Evolutionary conservation across 2,113 vertebrate species (phyloP).

Genomic region (Rallus limicola): DNA sequence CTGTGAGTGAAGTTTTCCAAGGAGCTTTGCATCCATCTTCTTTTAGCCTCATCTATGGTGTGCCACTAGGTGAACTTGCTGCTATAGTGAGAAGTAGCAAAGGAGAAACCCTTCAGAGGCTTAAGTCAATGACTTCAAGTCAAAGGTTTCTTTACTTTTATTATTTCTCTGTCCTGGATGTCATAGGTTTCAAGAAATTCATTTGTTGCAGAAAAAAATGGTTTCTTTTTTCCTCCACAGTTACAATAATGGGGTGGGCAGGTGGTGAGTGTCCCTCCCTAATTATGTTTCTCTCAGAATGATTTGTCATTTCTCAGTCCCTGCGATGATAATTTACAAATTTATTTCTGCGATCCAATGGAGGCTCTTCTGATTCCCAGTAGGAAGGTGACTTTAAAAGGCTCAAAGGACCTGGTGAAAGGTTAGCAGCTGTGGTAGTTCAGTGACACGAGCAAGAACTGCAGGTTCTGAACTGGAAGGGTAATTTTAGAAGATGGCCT

Average conservation of each 20-base stretch:
- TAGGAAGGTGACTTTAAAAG: not conserved
- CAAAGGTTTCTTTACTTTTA: not conserved
- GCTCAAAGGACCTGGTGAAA: not conserved
- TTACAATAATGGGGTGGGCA: not conserved
- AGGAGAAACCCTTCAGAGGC: not conserved
- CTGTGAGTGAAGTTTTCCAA: not conserved
- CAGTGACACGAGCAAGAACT: not conserved
- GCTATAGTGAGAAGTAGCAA: not conserved
- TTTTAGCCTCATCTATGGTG: not conserved
- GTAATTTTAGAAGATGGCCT: not conserved
- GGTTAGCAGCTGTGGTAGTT: not conserved
- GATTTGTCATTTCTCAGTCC: not conserved
- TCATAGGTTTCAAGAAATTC: not conserved
- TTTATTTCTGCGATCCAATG: not conserved
- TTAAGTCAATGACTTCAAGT: not conserved
- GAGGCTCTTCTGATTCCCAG: not conserved
- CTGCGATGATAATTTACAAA: not conserved
- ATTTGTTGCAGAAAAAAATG: not conserved
- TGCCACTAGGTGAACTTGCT: not conserved
- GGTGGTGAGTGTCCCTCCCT: too few species aligned
- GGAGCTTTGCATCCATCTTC: not conserved
- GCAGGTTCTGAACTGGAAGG: not conserved
- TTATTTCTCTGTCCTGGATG: not conserved
- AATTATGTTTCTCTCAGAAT: not conserved
- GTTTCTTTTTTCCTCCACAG: not conserved